Evolutionary conservation across 1,140 invertebrate genomes (phyloP).

Genomic region (Drosophila baimaii): DNA sequence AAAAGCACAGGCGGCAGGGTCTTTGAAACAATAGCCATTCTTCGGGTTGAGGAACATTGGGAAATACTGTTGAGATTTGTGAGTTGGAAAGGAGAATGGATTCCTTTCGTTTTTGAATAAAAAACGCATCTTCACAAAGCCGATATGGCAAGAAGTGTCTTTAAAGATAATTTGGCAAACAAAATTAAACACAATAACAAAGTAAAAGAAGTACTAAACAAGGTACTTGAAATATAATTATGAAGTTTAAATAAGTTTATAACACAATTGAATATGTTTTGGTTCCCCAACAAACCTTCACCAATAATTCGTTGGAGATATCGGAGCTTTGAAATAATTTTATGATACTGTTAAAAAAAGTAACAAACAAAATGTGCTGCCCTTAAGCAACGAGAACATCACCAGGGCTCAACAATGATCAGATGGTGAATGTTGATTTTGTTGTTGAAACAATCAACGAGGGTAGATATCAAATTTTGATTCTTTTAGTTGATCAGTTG

Average conservation of each 20-base stretch:
- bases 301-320: not conserved
- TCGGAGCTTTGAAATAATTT: too few relatives aligned
- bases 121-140: constrained; percentile 2
- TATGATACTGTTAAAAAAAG: not conserved
- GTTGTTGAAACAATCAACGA: constrained; percentile 1
- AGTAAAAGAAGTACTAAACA: constrained; percentile 5
- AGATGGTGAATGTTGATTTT: not conserved
- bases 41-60: constrained; percentile 8
- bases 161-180: not conserved
- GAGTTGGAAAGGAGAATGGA: not conserved
- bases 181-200: constrained; percentile 10
- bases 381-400: too few relatives aligned
- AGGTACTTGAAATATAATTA: not conserved
- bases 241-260: not conserved
- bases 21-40: constrained; percentile 10
- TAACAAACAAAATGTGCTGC: constrained; percentile 5
- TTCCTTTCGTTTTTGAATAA: not conserved
- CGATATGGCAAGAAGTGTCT: constrained; percentile 13
- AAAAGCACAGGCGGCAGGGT: constrained; percentile 12
- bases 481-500: too few relatives aligned
- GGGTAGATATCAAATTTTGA: not conserved
- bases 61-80: not conserved
- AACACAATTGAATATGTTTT: not conserved
- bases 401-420: not conserved
- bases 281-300: not conserved